Conservation (phyloP, 53 echinoderm and acorn worm species). For the Paracentrotus lividus region DNA sequence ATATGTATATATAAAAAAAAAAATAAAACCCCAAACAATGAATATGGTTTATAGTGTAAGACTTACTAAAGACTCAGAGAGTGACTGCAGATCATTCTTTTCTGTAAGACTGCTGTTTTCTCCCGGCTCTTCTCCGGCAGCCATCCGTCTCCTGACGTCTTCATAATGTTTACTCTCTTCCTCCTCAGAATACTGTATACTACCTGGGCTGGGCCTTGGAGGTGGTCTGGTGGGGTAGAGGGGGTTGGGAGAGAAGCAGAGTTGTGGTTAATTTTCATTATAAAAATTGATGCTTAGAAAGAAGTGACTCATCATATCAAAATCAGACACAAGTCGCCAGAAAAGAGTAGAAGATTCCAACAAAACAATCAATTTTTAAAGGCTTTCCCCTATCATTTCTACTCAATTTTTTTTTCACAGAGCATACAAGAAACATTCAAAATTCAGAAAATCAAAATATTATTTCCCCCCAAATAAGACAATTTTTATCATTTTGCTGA, state of each 20-base stretch:
- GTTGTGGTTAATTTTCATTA: not conserved
- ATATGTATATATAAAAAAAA: too few relatives aligned
- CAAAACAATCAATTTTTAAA: too few relatives aligned
- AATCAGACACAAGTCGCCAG: too few relatives aligned
- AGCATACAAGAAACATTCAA: too few relatives aligned
- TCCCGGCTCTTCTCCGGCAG: constrained; percentile 63
- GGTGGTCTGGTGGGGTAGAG: constrained; percentile 78
- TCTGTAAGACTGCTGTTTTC: constrained; percentile 92
- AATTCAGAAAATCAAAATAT: too few relatives aligned
- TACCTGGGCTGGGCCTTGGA: constrained; percentile 97
- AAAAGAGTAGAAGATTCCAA: too few relatives aligned
- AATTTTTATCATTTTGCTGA: too few relatives aligned
- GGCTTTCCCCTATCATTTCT: too few relatives aligned
- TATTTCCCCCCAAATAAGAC: too few relatives aligned
- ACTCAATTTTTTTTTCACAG: too few relatives aligned
- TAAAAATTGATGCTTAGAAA: not conserved
- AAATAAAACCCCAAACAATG: too few relatives aligned
- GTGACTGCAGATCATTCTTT: constrained; percentile 82
- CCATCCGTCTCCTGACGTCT: constrained; percentile 77
- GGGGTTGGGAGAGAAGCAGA: not conserved
- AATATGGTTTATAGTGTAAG: not conserved
- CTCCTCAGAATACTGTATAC: constrained; percentile 95
- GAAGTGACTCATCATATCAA: too few relatives aligned
- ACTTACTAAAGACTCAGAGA: constrained; percentile 87
- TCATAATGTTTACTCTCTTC: constrained; percentile 98